Percentiles rank a stretch among this genome's conserved stretches.
phyloP scores from a whole-genome alignment of 2,888 invertebrate genomes.

The Rhagonycha lutea region DNA sequence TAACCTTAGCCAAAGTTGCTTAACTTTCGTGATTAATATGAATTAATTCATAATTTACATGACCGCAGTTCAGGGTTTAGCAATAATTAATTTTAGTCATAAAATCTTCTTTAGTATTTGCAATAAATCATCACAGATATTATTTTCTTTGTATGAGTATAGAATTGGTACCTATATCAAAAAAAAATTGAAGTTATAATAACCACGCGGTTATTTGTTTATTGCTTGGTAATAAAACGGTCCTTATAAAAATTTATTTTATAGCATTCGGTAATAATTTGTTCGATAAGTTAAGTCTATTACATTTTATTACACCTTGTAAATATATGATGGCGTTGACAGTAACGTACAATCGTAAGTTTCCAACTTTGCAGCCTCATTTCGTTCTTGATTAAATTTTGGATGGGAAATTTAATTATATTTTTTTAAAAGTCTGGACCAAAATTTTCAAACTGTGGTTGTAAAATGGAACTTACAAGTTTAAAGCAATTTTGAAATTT shows the following conservation, averaged over 20 bases:
- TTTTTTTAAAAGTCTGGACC: not conserved
- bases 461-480: not conserved
- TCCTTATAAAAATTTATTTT: not conserved
- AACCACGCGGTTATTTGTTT: not conserved
- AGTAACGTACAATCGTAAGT: not conserved
- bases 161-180: not conserved
- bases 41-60: not conserved
- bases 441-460: not conserved
- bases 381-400: not conserved
- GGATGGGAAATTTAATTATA: not conserved
- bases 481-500: not conserved
- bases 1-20: not conserved
- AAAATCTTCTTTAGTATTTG: not conserved
- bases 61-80: not conserved
- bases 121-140: not conserved
- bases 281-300: not conserved
- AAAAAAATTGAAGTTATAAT: not conserved
- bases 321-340: not conserved
- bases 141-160: not conserved
- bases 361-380: not conserved
- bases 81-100: not conserved
- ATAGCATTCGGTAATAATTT: not conserved
- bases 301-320: slow-evolving; percentile 1
- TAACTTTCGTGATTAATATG: not conserved
- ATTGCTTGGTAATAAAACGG: not conserved